Percentiles rank a stretch among this genome's conserved stretches.
Evolutionary conservation across 1,140 invertebrate genomes (phyloP).

Genomic region (Drosophila auraria): DNA sequence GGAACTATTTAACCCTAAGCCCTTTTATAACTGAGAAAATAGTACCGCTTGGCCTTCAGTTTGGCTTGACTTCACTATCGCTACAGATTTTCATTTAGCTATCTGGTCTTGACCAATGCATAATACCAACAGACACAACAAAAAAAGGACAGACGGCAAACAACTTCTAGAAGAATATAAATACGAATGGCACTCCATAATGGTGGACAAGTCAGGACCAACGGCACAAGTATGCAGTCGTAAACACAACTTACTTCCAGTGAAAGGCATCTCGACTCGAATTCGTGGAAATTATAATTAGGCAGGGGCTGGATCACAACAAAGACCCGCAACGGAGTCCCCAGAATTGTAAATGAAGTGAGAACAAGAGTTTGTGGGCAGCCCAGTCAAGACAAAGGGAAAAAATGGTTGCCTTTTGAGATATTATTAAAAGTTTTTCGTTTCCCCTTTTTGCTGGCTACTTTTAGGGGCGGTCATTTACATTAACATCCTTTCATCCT

Average conservation of each 20-base stretch:
- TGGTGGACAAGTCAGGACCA: conserved; percentile 5
- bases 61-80: not conserved
- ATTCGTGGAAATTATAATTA: conserved; percentile 81
- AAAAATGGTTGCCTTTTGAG: conserved; percentile 69
- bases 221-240: conserved; percentile 46
- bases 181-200: conserved; percentile 59
- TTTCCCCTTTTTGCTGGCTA: conserved; percentile 33
- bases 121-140: conserved; percentile 34
- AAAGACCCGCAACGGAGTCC: conserved; percentile 54
- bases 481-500: conserved; percentile 82
- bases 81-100: not conserved
- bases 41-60: not conserved
- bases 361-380: conserved; percentile 64
- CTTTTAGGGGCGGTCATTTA: conserved; percentile 72
- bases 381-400: conserved; percentile 45
- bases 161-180: conserved; percentile 36
- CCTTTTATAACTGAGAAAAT: not conserved
- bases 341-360: conserved; percentile 80
- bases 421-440: conserved; percentile 80
- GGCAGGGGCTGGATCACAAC: conserved; percentile 43
- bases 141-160: not conserved
- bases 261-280: conserved; percentile 51
- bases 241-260: conserved; percentile 78
- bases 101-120: conserved; percentile 23
- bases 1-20: not conserved